These are phyloP conservation scores for Platysternon megacephalum DNA, from an alignment of 2,113 vertebrate genomes.

Conservation along the genomic window DNA sequence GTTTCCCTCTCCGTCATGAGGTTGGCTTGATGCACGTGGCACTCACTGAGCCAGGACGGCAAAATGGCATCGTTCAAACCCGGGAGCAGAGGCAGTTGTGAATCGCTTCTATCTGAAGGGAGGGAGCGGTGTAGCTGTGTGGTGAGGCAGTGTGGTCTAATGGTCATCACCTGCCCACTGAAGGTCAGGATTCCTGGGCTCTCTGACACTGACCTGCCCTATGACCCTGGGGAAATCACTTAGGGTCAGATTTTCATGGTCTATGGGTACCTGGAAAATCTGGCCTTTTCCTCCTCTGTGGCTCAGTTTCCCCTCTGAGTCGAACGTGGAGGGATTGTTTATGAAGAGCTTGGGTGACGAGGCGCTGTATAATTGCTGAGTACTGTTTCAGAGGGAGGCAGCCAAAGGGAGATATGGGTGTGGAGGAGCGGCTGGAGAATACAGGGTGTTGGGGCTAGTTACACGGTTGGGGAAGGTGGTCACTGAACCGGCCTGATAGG, in stretches of 20 bases:
- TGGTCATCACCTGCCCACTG: not conserved
- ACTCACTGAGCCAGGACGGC: not conserved
- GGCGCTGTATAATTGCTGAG: not conserved
- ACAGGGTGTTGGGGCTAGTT: not conserved
- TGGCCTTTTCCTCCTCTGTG: not conserved
- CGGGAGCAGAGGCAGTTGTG: too few species aligned
- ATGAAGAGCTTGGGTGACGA: not conserved
- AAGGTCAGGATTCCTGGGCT: not conserved
- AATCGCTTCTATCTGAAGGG: not conserved
- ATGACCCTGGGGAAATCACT: not conserved
- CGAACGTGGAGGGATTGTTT: too few species aligned
- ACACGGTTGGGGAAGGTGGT: not conserved
- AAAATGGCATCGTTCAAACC: not conserved
- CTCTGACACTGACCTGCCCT: not conserved
- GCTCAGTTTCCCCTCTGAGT: not conserved
- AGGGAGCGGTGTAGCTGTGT: not conserved
- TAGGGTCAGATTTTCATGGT: not conserved
- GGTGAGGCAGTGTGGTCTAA: not conserved
- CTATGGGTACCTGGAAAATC: not conserved
- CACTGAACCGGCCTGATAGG: not conserved
- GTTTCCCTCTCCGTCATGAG: conserved; percentile 13
- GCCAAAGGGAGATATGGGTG: not conserved
- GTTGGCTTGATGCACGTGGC: not conserved
- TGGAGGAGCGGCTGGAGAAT: not conserved
- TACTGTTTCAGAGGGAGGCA: not conserved